Conservation (phyloP, 2,888 invertebrate genomes). For the Doris montereyensis region DNA sequence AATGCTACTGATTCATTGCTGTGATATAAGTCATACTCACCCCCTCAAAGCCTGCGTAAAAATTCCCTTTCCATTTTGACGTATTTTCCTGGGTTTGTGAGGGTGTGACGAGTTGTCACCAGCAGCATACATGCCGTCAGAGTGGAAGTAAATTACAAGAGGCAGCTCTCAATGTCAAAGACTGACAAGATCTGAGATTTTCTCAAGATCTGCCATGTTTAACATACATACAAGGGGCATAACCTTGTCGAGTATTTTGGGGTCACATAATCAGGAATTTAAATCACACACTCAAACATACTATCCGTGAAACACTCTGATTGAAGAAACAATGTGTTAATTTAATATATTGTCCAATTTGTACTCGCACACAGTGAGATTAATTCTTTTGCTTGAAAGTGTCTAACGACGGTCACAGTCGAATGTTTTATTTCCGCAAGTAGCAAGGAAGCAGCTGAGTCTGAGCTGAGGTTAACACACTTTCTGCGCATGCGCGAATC, state of each 20-base stretch:
- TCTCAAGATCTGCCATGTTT: conserved; percentile 49
- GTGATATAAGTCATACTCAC: conserved; percentile 77
- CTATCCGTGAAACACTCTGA: too few species aligned
- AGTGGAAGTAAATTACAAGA: conserved; percentile 26
- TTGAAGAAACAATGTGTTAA: too few species aligned
- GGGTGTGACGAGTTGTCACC: conserved; percentile 42
- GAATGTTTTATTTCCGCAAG: too few species aligned
- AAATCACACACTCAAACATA: too few species aligned
- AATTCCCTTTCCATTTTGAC: conserved; percentile 92
- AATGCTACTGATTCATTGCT: too few species aligned
- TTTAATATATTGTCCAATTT: too few species aligned
- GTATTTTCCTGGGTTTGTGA: conserved; percentile 84
- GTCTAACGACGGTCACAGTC: too few species aligned
- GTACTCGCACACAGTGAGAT: too few species aligned
- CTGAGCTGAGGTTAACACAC: too few species aligned
- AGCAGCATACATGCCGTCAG: conserved; percentile 44
- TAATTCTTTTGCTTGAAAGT: too few species aligned
- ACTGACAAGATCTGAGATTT: conserved; percentile 14
- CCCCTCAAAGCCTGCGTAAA: conserved; percentile 89
- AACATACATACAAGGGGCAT: conserved; percentile 52
- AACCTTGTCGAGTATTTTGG: conserved; percentile 45
- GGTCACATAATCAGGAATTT: conserved; percentile 40
- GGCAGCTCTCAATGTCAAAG: conserved; percentile 17
- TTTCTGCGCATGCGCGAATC: too few species aligned
- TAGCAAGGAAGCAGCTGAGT: too few species aligned